These are phyloP conservation scores for Pedicia rivosa DNA, from an alignment of 2,888 invertebrate genomes.

Conservation along the genomic window DNA sequence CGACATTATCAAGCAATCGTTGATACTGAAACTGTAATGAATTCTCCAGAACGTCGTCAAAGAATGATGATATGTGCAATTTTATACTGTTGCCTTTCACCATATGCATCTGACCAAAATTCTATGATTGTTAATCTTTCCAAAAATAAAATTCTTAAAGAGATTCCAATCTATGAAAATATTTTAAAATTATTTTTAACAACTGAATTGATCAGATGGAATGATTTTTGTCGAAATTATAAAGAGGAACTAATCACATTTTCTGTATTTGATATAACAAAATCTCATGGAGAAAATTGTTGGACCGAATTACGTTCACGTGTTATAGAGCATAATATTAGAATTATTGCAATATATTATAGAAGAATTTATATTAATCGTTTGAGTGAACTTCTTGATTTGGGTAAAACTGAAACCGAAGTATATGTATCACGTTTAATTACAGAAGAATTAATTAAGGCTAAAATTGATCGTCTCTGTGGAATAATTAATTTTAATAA, in stretches of 20 bases:
- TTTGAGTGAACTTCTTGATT: conserved; percentile 78
- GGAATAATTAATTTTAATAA: conserved; percentile 77
- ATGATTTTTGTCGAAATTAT: conserved; percentile 60
- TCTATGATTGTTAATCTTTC: conserved; percentile 77
- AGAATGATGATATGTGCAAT: conserved; percentile 67
- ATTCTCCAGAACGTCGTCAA: conserved; percentile 42
- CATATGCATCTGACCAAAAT: conserved; percentile 86
- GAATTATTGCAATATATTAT: conserved; percentile 95
- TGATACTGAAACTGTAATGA: conserved; percentile 51
- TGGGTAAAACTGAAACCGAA: conserved; percentile 71
- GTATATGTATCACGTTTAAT: conserved; percentile 81
- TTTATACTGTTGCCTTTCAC: conserved; percentile 74
- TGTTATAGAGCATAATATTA: conserved; percentile 81
- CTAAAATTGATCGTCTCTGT: conserved; percentile 82
- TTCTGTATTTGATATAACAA: conserved; percentile 54
- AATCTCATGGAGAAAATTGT: conserved; percentile 63
- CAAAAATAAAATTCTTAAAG: conserved; percentile 66
- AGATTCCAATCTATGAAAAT: conserved; percentile 54
- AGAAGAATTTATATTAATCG: conserved; percentile 67
- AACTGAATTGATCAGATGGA: conserved; percentile 85
- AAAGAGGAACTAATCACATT: conserved; percentile 57
- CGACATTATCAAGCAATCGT: conserved; percentile 82
- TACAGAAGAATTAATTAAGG: conserved; percentile 68
- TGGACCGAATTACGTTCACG: conserved; percentile 82
- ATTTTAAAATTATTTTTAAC: conserved; percentile 75